phyloP scores from a whole-genome alignment of 2,888 invertebrate genomes.

The Archaeoteleia sp. region DNA sequence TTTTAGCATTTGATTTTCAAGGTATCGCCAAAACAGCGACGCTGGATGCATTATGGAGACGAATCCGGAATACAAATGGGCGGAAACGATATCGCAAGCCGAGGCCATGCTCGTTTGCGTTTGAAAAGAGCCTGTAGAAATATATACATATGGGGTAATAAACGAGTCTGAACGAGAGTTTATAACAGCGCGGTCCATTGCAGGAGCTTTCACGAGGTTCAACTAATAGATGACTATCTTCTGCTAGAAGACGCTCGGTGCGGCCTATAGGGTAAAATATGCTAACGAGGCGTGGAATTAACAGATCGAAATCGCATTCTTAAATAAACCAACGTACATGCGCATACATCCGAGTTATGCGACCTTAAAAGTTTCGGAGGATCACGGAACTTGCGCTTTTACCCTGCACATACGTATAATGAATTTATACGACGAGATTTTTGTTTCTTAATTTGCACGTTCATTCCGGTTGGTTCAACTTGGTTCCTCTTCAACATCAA shows the following conservation, averaged over 20 bases:
- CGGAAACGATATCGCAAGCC: constrained; percentile 10
- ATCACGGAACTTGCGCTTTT: no score
- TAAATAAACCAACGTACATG: constrained; percentile 52
- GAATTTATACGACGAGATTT: no score
- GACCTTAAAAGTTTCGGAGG: no score
- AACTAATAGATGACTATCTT: constrained; percentile 45
- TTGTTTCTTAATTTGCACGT: no score
- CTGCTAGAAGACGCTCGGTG: constrained; percentile 32
- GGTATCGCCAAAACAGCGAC: constrained; percentile 4
- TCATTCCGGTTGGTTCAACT: no score
- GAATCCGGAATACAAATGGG: neutral
- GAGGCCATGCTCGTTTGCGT: constrained; percentile 17
- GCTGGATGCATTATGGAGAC: constrained; percentile 6
- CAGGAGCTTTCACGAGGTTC: constrained; percentile 46
- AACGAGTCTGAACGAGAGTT: constrained; percentile 34
- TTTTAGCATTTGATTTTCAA: neutral
- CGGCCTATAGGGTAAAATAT: constrained; percentile 57
- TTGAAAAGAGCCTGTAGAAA: constrained; percentile 19
- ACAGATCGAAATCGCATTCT: constrained; percentile 60
- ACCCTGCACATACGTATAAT: no score
- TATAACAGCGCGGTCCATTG: constrained; percentile 37
- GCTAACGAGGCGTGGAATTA: constrained; percentile 64
- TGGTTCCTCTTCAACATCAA: no score
- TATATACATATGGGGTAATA: constrained; percentile 36
- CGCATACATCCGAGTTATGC: no score